A percentile compares a stretch with the other conserved stretches of the same genome.
These are phyloP conservation scores for Stenchaetothrips biformis DNA, from an alignment of 2,888 invertebrate species.

Conservation along the genomic window DNA sequence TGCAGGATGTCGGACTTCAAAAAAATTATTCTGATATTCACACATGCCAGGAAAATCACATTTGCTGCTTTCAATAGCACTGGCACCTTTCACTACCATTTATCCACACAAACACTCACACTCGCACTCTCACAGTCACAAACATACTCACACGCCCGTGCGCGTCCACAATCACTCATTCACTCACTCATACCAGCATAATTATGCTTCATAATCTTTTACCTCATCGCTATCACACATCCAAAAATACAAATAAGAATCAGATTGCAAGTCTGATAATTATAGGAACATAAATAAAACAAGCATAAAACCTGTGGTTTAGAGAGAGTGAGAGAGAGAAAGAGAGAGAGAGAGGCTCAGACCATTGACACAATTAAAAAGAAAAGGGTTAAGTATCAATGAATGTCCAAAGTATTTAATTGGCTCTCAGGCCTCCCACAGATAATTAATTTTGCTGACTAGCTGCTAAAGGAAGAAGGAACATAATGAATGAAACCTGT, in stretches of 20 bases:
- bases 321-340: no score
- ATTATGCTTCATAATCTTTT: background rate
- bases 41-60: conserved; percentile 11
- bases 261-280: conserved; percentile 17
- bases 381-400: conserved; percentile 7
- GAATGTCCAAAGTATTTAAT: background rate
- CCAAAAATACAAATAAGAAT: conserved; percentile 22
- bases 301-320: conserved; percentile 1
- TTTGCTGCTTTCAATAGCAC: background rate
- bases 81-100: background rate
- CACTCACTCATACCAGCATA: background rate
- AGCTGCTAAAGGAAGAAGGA: background rate
- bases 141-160: background rate
- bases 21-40: background rate
- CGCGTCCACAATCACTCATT: background rate
- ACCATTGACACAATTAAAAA: background rate
- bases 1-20: background rate
- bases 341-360: background rate
- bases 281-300: conserved; percentile 19
- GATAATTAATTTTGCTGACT: conserved; percentile 4
- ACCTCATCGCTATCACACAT: conserved; percentile 18
- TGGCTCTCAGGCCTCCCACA: background rate
- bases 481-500: background rate
- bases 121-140: background rate
- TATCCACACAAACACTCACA: background rate